Evolutionary conservation across 2,888 invertebrate genomes (phyloP).

Genomic region (Dastarcus helophoroides): DNA sequence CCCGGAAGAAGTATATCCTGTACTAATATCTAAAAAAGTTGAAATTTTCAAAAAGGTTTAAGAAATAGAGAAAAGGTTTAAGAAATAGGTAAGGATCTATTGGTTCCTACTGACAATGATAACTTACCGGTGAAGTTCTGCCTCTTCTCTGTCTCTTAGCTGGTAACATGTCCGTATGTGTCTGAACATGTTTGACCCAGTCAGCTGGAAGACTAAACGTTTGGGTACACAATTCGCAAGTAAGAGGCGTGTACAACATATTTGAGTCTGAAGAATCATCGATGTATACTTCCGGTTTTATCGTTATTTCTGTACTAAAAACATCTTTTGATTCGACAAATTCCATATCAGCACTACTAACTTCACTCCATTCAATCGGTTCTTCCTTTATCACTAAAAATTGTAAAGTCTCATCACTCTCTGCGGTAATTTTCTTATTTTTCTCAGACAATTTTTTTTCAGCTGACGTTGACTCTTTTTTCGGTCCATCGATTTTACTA

Average conservation of each 20-base stretch:
- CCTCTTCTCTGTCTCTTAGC: slow-evolving; percentile 48
- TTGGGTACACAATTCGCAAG: slow-evolving; percentile 75
- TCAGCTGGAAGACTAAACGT: slow-evolving; percentile 71
- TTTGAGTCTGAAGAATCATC: slow-evolving; percentile 42
- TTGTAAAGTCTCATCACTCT: slow-evolving; percentile 22
- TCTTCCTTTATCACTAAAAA: slow-evolving; percentile 44
- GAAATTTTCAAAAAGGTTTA: too few relatives aligned
- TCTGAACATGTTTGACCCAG: slow-evolving; percentile 75
- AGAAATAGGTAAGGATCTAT: too few relatives aligned
- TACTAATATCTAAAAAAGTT: too few relatives aligned
- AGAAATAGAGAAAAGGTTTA: too few relatives aligned
- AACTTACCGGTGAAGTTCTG: slow-evolving; percentile 39
- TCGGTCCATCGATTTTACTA: slow-evolving; percentile 15
- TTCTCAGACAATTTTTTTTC: too few relatives aligned
- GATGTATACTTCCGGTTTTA: slow-evolving; percentile 48
- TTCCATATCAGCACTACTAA: slow-evolving; percentile 46
- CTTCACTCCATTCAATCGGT: slow-evolving; percentile 61
- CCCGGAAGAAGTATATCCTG: too few relatives aligned
- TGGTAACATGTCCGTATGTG: slow-evolving; percentile 54
- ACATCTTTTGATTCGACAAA: slow-evolving; percentile 51
- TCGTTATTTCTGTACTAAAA: slow-evolving; percentile 55
- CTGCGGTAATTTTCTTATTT: slow-evolving; percentile 3
- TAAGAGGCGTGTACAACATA: slow-evolving; percentile 58
- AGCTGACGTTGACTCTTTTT: slow-evolving; percentile 7
- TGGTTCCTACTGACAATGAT: too few relatives aligned